Conservation (phyloP, 2,113 vertebrate species). For the Anas platyrhynchos region DNA sequence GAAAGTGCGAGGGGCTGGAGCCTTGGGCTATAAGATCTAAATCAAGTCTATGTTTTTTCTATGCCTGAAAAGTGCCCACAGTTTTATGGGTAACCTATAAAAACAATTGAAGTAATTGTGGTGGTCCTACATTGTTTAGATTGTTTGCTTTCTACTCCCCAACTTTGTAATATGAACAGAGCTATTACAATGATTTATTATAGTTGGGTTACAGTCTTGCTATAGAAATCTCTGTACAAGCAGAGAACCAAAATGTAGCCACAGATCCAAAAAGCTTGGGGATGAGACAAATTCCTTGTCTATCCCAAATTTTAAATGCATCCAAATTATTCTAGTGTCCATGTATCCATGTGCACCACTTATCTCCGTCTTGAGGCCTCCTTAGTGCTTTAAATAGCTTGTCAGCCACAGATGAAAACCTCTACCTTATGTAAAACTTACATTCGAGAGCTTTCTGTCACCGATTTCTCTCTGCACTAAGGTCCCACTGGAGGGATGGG, state of each 20-base stretch:
- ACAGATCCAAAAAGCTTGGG: slow-evolving; percentile 23
- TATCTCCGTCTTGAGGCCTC: slow-evolving; percentile 66
- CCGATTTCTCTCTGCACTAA: neutral
- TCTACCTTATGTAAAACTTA: slow-evolving; percentile 26
- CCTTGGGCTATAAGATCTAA: neutral
- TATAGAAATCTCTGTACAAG: neutral
- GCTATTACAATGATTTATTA: neutral
- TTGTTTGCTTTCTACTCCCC: neutral
- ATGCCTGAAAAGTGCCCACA: neutral
- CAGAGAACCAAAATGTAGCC: slow-evolving; percentile 26
- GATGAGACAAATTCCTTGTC: slow-evolving; percentile 25
- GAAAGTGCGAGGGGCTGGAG: neutral
- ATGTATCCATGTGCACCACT: slow-evolving; percentile 30
- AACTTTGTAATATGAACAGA: neutral
- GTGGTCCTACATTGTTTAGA: slow-evolving; percentile 3
- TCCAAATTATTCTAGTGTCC: slow-evolving; percentile 44
- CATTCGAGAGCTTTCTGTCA: neutral
- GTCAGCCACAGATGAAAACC: slow-evolving; percentile 37
- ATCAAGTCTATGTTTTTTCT: neutral
- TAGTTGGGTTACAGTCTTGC: neutral
- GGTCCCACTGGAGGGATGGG: neutral
- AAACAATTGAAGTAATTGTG: slow-evolving; percentile 3
- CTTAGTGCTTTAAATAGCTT: slow-evolving; percentile 36
- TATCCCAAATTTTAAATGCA: neutral
- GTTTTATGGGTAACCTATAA: slow-evolving; percentile 16